phyloP scores from a whole-genome alignment of 1,140 invertebrate genomes.

The Palaemon carinicauda region DNA sequence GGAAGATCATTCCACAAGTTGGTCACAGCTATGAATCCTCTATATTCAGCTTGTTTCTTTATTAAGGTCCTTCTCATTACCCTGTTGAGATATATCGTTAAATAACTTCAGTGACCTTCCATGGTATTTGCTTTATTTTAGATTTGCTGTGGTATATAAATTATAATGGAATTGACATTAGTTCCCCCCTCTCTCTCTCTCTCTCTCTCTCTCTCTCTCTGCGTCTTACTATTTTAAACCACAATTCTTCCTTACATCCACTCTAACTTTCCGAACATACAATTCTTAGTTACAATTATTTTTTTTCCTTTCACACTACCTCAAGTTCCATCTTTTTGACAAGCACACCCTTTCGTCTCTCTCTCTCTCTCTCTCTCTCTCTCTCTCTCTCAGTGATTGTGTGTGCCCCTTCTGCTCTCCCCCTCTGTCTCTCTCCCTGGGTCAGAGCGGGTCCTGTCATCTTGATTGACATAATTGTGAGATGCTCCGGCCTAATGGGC shows the following conservation, averaged over 20 bases:
- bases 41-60: too few relatives aligned
- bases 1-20: too few relatives aligned
- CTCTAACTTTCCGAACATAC: neutral
- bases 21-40: too few relatives aligned
- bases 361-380: neutral
- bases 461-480: slow-evolving; percentile 43
- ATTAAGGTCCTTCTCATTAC: too few relatives aligned
- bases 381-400: neutral
- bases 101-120: too few relatives aligned
- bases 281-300: too few relatives aligned
- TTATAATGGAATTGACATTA: too few relatives aligned
- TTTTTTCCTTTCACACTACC: neutral
- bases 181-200: neutral
- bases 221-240: neutral
- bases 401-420: neutral
- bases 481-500: slow-evolving; percentile 27
- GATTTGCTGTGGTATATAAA: too few relatives aligned
- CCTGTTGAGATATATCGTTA: too few relatives aligned
- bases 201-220: neutral
- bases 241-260: neutral
- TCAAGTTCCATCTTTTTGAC: neutral
- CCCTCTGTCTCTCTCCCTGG: neutral
- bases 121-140: too few relatives aligned
- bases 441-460: neutral
- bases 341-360: neutral